phyloP scores from a whole-genome alignment of 2,113 vertebrate species.

The Nanorana parkeri region DNA sequence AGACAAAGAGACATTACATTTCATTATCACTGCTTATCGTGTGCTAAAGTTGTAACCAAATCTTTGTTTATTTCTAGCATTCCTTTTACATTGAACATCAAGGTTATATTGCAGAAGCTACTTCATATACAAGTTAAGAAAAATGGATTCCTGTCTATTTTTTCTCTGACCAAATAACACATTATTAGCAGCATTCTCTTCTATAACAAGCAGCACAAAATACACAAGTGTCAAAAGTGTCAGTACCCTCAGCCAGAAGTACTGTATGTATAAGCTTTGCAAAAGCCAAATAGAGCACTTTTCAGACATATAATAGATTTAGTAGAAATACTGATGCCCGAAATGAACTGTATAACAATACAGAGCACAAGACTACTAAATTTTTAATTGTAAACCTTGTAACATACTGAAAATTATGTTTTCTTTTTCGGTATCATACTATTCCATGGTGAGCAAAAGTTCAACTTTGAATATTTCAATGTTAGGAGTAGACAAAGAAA shows the following conservation, averaged over 20 bases:
- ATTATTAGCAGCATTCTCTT: slow-evolving; percentile 15
- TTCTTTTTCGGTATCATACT: neutral
- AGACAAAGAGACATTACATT: slow-evolving; percentile 31
- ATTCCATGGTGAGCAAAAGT: too few species aligned
- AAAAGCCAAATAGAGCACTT: neutral
- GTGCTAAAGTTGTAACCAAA: slow-evolving; percentile 21
- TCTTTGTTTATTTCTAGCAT: neutral
- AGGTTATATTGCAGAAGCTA: neutral
- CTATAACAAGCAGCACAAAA: slow-evolving; percentile 34
- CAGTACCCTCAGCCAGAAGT: slow-evolving; percentile 1
- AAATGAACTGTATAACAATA: neutral
- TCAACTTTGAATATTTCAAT: too few species aligned
- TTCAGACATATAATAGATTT: slow-evolving; percentile 6
- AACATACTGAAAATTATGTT: neutral
- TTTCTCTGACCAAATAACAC: slow-evolving; percentile 31
- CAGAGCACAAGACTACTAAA: neutral
- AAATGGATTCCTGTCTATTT: neutral
- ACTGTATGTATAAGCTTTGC: neutral
- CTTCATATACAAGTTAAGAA: slow-evolving; percentile 28
- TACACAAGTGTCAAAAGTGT: slow-evolving; percentile 31
- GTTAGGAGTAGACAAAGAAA: too few species aligned
- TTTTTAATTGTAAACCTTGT: neutral
- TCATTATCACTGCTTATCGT: slow-evolving; percentile 44
- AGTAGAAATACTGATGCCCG: neutral
- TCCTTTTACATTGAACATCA: slow-evolving; percentile 1